Base-by-base conservation (phyloP, 2,888 invertebrate species). In the Melinaea menophilus region DNA sequence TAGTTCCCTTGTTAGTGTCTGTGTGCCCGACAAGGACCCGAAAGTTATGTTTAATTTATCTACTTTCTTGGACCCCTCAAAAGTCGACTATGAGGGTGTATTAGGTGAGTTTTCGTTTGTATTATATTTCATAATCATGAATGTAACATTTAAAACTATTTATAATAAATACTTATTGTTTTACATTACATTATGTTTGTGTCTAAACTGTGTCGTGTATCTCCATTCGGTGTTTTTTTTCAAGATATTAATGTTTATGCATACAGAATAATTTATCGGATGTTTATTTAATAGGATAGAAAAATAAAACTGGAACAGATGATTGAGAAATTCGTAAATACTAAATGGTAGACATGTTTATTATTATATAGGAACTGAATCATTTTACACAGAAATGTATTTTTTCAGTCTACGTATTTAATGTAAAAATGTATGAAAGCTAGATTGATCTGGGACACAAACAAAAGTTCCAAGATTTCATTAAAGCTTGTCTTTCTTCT, bases 11-110 rank as follows among this genome's bases (percentile, higher is more conserved):
- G 69, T 64, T 0, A 89, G 89, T 72, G 70, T n/a, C 12, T 91
- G 91, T 72, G 77, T 79, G 4, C 79, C 81, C 0, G 81, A 80
- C 62, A 71, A 71, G 2, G 77, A 80, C 12, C 77, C 82, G n/a
- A 75, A 75, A 5, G 69, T 80, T 2, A 72, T 75, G 2, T 87
- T 85, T 61, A 75, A 87, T 56, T 74, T 88, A 65, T 80, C 85
- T 0, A 70, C 76, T 22, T 86, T 88, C 70, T 70, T 85, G 66
- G 76, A 83, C 47, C 82, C 82, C 2, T 70, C 87, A 59, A 72
- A 71, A 69, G 68, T 69, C 9, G 60, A 75, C 11, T 64, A 77
- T 55, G 65, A 73, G 7, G 69, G 76, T 55, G 70, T 82, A 55
- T 65, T 79, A 70, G 86, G 90, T 89, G 78, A 74, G 75, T 68